Conservation (phyloP, 2,797 vertebrate species). For the Leptodactylus fallax region DNA sequence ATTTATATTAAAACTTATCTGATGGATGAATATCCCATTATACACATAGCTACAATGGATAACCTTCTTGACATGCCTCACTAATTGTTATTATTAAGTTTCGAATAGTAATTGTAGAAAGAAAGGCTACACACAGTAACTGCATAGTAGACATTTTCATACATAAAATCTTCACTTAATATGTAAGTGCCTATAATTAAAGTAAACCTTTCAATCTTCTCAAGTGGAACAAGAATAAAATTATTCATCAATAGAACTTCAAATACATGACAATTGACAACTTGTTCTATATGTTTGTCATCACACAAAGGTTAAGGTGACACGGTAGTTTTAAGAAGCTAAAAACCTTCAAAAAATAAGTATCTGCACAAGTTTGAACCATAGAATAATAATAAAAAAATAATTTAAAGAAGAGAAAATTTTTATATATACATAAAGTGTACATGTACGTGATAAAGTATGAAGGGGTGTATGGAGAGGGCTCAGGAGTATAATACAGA, state of each 20-base stretch:
- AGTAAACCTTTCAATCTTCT: slow-evolving; percentile 3
- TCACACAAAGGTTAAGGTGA: background rate
- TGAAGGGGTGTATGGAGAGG: too few relatives aligned
- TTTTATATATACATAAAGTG: too few relatives aligned
- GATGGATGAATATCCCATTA: background rate
- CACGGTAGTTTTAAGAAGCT: background rate
- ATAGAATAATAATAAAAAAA: too few relatives aligned
- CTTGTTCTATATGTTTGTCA: background rate
- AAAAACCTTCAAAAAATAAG: background rate
- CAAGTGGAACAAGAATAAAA: background rate
- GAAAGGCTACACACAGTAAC: background rate
- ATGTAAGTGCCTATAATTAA: background rate
- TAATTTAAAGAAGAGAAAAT: too few relatives aligned
- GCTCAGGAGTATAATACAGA: too few relatives aligned
- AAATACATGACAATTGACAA: background rate
- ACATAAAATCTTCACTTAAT: background rate
- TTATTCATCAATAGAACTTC: background rate
- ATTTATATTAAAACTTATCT: background rate
- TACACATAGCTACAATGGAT: too few relatives aligned
- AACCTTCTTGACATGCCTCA: background rate
- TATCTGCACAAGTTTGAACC: too few relatives aligned
- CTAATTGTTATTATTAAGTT: slow-evolving; percentile 5
- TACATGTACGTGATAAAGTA: too few relatives aligned
- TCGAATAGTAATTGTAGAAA: background rate
- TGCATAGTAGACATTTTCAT: background rate